phyloP scores from a whole-genome alignment of 2,113 vertebrate genomes.

The Prinia subflava region DNA sequence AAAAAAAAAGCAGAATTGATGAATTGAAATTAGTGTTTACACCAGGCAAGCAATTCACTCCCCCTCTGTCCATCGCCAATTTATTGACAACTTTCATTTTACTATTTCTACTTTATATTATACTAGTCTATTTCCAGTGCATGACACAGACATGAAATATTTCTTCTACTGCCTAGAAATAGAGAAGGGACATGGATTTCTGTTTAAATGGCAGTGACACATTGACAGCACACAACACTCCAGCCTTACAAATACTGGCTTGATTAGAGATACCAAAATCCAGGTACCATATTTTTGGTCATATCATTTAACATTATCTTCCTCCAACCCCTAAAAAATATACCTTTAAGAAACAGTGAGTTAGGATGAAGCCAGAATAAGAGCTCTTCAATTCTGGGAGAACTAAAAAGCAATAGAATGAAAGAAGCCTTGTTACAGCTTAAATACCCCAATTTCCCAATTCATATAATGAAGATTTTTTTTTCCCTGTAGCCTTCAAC shows the following conservation, averaged over 20 bases:
- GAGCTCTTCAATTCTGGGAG: neutral
- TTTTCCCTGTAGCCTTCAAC: neutral
- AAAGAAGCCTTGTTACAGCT: neutral
- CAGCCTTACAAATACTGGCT: neutral
- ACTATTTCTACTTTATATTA: neutral
- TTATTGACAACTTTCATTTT: neutral
- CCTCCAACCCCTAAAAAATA: accelerated
- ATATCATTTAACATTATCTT: neutral
- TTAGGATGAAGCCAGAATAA: neutral
- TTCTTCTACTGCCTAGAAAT: neutral
- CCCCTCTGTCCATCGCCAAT: accelerated
- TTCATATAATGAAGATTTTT: neutral
- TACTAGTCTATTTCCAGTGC: neutral
- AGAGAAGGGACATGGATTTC: neutral
- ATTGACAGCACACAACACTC: neutral
- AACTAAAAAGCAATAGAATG: neutral
- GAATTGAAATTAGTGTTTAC: neutral
- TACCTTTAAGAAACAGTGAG: neutral
- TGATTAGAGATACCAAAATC: neutral
- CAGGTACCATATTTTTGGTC: neutral
- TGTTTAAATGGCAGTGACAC: neutral
- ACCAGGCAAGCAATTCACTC: neutral
- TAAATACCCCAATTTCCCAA: neutral
- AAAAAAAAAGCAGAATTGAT: neutral
- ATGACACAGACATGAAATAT: neutral